These are phyloP conservation scores for Cheracebus regulus DNA, from an alignment of 2,797 vertebrate species.

Conservation along the genomic window DNA sequence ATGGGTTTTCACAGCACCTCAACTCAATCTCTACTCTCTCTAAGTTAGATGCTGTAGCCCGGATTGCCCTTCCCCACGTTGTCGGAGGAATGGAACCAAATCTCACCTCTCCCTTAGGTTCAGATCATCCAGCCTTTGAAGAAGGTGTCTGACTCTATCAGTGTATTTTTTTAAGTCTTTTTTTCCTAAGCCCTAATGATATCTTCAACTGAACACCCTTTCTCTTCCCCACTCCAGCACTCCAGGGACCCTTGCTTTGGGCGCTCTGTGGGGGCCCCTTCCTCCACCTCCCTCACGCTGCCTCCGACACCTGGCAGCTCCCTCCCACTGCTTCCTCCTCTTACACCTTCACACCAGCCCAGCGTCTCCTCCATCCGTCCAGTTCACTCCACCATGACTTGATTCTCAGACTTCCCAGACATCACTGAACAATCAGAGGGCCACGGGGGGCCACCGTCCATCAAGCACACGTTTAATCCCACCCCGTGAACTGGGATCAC, in stretches of 20 bases:
- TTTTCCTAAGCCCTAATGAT: neutral
- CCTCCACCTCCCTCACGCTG: no score
- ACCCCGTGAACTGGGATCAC: neutral
- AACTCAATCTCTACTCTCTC: neutral
- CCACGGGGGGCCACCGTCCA: neutral
- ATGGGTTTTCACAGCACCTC: neutral
- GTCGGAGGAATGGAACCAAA: neutral
- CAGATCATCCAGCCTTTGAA: neutral
- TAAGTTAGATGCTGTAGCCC: neutral
- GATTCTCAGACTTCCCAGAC: neutral
- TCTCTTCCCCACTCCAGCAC: neutral
- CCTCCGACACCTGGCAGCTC: neutral
- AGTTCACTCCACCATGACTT: no score
- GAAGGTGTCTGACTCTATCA: neutral
- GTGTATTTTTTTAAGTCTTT: neutral
- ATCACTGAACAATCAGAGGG: neutral
- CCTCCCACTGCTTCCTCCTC: neutral
- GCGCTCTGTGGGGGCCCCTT: rapidly evolving
- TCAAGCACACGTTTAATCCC: no score
- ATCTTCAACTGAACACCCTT: neutral
- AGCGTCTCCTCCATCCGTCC: neutral
- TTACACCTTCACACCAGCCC: neutral
- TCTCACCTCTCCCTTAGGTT: neutral
- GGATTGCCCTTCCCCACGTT: neutral
- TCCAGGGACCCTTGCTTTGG: neutral